Conservation (phyloP, 2,113 vertebrate genomes). For the Potamarius usumacintae region DNA sequence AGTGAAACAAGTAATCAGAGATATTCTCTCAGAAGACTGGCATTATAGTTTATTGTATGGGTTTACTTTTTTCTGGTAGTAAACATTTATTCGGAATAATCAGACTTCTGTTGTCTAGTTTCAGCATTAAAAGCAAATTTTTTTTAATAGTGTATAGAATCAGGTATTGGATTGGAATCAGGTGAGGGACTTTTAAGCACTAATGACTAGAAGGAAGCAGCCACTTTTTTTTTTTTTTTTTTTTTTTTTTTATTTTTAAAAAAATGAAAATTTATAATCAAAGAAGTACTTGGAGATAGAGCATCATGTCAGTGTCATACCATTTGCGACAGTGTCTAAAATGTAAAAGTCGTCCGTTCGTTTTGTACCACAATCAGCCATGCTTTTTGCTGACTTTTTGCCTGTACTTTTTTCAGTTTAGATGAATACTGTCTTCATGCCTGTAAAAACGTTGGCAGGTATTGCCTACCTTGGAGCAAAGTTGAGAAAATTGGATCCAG, state of each 20-base stretch:
- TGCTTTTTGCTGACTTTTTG: slow-evolving; percentile 37
- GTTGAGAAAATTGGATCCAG: slow-evolving; percentile 74
- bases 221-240: not conserved
- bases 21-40: too few species aligned
- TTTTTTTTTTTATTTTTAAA: not conserved
- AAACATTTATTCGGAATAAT: not conserved
- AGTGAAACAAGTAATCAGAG: not conserved
- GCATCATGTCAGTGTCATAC: not conserved
- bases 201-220: not conserved
- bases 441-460: slow-evolving; percentile 70
- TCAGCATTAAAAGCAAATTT: not conserved
- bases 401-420: slow-evolving; percentile 61
- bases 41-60: not conserved
- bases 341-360: slow-evolving; percentile 19
- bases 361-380: slow-evolving; percentile 60
- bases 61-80: not conserved
- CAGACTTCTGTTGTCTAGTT: not conserved
- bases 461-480: slow-evolving; percentile 60
- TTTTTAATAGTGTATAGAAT: not conserved
- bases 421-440: slow-evolving; percentile 73
- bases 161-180: too few species aligned
- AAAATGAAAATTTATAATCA: not conserved
- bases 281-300: not conserved
- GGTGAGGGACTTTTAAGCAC: not conserved
- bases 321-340: not conserved